Base-by-base conservation (phyloP, 2,797 vertebrate genomes). In the Lacerta bilineata region DNA sequence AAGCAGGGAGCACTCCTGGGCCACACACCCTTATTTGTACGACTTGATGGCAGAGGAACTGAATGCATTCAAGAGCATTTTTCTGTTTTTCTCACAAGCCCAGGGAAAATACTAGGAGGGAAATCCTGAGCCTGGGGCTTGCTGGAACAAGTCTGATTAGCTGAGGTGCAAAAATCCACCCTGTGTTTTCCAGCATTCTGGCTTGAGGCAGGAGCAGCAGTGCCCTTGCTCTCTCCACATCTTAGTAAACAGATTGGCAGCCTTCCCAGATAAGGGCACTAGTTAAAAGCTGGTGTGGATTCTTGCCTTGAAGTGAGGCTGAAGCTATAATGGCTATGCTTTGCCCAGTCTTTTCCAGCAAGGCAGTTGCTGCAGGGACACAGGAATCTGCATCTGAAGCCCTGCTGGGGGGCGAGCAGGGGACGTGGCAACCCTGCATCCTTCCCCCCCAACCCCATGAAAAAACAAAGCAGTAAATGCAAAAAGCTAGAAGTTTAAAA, bases 181-280 rank as follows among this genome's bases (percentile, higher is more conserved):
- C 87, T 59, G 29, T 20, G 61, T 86, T 85, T 39, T 82, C 80
- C 66, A 41, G 1, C 46, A 20, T 39, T 69, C 74, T 76, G 29
- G 50, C 74, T 82, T 50, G 39, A 55, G 68, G 68, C 5, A 41
- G 76, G 41, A 88, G 59, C 27, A 23, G 55, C 41, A 20, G 20
- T 25, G 46, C 43, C 4, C 2, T n/a, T n/a, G 68, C 25, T 80
- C 61, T 74, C 84, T 36, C 55, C 27, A 39, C 61, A 23, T 71
- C 87, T 33, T 76, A n/a, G 33, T 46, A 46, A 33, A 50, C 33
- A 41, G 74, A 25, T 71, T 64, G 90, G 83, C 87, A 55, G 80
- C 74, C n/a, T 41, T 41, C 75, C 80, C 84, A 72, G 39, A 20
- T 25, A 20, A 33, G 11, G 64, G 61, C 15, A 29, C 50, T 39